These are phyloP conservation scores for Lithobates pipiens DNA, from an alignment of 2,797 vertebrate genomes.

Conservation along the genomic window DNA sequence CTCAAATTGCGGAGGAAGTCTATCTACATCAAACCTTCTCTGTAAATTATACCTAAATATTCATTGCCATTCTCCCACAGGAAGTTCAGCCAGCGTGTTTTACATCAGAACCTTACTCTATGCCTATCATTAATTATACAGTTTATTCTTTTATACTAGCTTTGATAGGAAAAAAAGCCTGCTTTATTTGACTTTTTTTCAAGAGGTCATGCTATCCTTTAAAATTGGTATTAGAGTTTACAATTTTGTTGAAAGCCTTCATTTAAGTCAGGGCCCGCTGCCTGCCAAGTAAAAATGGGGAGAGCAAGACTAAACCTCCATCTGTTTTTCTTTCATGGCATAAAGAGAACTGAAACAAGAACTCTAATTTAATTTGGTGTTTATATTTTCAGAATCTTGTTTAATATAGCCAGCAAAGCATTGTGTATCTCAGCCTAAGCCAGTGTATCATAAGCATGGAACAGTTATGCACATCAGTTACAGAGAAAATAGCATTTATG, in stretches of 20 bases:
- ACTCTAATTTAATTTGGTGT: constrained; percentile 61
- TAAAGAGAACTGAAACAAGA: constrained; percentile 65
- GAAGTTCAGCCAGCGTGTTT: background rate
- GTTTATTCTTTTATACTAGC: constrained; percentile 66
- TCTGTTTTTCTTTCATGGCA: constrained; percentile 59
- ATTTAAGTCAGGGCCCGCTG: constrained; percentile 66
- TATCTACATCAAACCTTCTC: too few species aligned
- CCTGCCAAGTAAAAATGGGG: constrained; percentile 64
- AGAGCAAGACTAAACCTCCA: constrained; percentile 58
- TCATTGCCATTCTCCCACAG: too few species aligned
- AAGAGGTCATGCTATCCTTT: constrained; percentile 65
- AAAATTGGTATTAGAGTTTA: constrained; percentile 65
- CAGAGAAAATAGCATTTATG: constrained; percentile 43
- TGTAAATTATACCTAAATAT: too few species aligned
- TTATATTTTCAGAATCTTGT: constrained; percentile 52
- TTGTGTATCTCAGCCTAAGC: constrained; percentile 39
- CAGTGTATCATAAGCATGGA: constrained; percentile 37
- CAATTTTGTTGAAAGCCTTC: constrained; percentile 68
- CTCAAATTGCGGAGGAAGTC: too few species aligned
- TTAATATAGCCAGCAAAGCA: constrained; percentile 65
- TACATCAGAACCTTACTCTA: constrained; percentile 64
- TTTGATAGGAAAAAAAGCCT: constrained; percentile 64
- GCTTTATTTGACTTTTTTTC: constrained; percentile 57
- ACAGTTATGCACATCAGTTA: constrained; percentile 20
- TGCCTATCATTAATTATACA: constrained; percentile 68